phyloP scores from a whole-genome alignment of 2,113 vertebrate genomes.

The Cacatua alba region DNA sequence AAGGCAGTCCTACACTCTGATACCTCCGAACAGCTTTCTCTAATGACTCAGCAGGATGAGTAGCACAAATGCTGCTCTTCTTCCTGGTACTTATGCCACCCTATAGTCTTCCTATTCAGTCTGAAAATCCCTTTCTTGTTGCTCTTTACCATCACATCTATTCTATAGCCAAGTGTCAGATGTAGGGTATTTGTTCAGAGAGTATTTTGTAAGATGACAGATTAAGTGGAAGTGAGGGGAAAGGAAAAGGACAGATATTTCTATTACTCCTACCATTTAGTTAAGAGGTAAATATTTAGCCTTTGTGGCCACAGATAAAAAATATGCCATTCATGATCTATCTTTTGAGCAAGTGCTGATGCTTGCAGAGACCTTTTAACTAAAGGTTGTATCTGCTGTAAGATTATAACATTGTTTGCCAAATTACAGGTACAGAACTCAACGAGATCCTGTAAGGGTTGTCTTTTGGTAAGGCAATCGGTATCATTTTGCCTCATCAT shows the following conservation, averaged over 20 bases:
- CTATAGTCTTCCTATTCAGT: neutral
- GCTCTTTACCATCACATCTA: neutral
- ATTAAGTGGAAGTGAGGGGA: neutral
- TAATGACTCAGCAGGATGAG: neutral
- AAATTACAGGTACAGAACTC: neutral
- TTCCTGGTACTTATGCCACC: neutral
- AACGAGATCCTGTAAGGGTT: neutral
- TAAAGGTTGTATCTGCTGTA: neutral
- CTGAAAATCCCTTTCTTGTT: neutral
- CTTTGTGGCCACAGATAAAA: neutral
- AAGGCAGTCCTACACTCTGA: neutral
- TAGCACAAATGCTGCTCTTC: neutral
- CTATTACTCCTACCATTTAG: neutral
- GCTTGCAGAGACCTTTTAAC: neutral
- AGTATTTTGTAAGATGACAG: neutral
- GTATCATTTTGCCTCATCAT: neutral
- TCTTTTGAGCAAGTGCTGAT: neutral
- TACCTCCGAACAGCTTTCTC: neutral
- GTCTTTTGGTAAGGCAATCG: neutral
- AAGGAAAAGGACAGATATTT: neutral
- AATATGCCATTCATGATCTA: neutral
- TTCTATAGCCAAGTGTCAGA: neutral
- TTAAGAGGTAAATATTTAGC: neutral
- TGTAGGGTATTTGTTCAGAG: neutral
- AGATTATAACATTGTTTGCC: neutral